Percentiles rank a stretch among this genome's conserved stretches.
Conservation (phyloP, 2,113 vertebrate species). For the Motacilla tschutschensis region DNA sequence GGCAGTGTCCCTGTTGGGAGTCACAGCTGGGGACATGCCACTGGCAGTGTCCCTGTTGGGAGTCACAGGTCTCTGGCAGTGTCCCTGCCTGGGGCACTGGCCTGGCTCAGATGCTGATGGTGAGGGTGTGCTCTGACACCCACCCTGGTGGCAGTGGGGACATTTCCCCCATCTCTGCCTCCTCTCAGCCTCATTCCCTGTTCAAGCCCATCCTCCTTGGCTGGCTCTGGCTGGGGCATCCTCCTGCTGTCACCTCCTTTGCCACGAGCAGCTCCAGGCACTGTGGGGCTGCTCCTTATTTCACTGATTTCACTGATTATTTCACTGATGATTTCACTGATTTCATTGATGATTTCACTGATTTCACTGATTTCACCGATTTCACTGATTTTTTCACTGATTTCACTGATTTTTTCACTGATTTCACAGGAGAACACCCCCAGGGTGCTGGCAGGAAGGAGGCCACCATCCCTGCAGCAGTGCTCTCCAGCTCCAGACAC, state of each 20-base stretch:
- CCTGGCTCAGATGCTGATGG: neutral
- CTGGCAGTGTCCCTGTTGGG: too few relatives aligned
- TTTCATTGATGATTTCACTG: too few relatives aligned
- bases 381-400: too few relatives aligned
- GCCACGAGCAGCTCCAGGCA: rapidly evolving
- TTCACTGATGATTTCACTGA: too few relatives aligned
- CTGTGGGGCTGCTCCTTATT: neutral
- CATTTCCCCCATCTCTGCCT: neutral
- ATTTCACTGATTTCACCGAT: neutral
- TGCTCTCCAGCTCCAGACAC: neutral
- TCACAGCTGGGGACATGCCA: too few relatives aligned
- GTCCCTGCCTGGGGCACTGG: neutral
- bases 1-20: too few relatives aligned
- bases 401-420: too few relatives aligned
- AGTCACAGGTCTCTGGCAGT: too few relatives aligned
- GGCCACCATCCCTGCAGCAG: rapidly evolving
- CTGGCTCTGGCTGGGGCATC: neutral
- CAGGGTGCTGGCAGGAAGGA: neutral
- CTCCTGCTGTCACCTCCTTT: neutral
- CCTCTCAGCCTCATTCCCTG: neutral
- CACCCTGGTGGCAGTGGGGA: rapidly evolving
- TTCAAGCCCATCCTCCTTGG: neutral
- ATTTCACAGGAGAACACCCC: neutral
- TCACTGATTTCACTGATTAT: too few relatives aligned
- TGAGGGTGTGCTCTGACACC: neutral